phyloP scores from a whole-genome alignment of 2,888 invertebrate species.

The Poecilobothrus nobilitatus region DNA sequence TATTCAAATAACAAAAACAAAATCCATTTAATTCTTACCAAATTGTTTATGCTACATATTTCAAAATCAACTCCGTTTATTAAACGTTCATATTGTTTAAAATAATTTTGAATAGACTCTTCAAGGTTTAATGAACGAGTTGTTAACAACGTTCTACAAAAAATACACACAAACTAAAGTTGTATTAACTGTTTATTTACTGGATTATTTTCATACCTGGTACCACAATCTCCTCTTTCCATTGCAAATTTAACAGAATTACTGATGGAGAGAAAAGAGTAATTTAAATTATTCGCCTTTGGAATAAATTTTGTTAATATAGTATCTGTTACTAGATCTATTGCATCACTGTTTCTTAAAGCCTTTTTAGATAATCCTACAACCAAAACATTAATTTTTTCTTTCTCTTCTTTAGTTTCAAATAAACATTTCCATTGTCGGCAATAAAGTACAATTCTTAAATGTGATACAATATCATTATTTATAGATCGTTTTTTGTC shows the following conservation, averaged over 20 bases:
- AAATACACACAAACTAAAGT: neutral
- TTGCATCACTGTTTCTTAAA: neutral
- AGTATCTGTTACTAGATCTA: conserved; percentile 8
- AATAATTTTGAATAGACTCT: conserved; percentile 21
- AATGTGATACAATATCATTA: conserved; percentile 19
- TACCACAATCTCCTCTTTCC: conserved; percentile 18
- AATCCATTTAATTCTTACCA: no score
- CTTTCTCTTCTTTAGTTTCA: conserved; percentile 20
- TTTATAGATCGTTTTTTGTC: conserved; percentile 13
- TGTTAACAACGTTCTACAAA: conserved; percentile 19
- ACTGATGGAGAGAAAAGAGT: conserved; percentile 17
- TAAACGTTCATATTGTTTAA: conserved; percentile 19
- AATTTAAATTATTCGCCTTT: conserved; percentile 10
- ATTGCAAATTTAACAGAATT: conserved; percentile 19
- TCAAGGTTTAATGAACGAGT: conserved; percentile 22
- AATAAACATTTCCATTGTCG: conserved; percentile 24
- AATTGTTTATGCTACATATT: neutral
- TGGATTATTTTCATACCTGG: conserved; percentile 17
- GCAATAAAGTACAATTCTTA: conserved; percentile 23
- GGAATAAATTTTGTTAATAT: conserved; percentile 22
- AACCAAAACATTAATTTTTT: conserved; percentile 23
- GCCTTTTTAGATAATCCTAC: conserved; percentile 19
- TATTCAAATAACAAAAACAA: no score
- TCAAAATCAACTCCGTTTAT: neutral
- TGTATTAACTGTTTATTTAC: neutral